Conservation (phyloP, 2,113 vertebrate genomes). For the Dryoscopus gambensis region DNA sequence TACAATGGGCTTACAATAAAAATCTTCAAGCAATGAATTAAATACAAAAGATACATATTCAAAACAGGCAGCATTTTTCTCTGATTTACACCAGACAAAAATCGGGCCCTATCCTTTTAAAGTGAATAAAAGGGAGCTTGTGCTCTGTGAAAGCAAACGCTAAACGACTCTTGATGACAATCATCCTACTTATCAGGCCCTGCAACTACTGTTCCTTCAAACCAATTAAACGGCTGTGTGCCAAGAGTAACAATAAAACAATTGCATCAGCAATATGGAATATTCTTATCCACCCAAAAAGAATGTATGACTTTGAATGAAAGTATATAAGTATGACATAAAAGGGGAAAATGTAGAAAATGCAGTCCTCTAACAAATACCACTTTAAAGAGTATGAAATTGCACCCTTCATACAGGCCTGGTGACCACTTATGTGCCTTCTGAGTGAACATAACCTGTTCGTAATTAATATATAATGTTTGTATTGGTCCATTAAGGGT, state of each 20-base stretch:
- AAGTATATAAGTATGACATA: not conserved
- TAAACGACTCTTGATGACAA: not conserved
- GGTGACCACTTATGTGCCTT: not conserved
- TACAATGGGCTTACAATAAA: not conserved
- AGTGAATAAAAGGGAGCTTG: not conserved
- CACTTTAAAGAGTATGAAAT: not conserved
- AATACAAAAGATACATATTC: not conserved
- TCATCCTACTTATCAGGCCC: not conserved
- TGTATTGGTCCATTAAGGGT: not conserved
- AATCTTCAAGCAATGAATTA: constrained; percentile 22
- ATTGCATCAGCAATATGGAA: not conserved
- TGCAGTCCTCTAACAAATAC: not conserved
- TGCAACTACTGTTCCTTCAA: not conserved
- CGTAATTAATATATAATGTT: not conserved
- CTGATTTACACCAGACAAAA: not conserved
- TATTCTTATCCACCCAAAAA: not conserved
- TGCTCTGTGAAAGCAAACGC: not conserved
- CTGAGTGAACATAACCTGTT: not conserved
- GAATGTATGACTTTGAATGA: not conserved
- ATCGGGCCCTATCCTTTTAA: not conserved
- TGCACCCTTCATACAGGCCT: not conserved
- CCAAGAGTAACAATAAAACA: not conserved
- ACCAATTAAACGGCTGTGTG: not conserved
- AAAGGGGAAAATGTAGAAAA: not conserved
- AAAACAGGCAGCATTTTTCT: not conserved